Percentiles rank a stretch among this genome's conserved stretches.
phyloP scores from a whole-genome alignment of 2,888 invertebrate species.

The Lacanobia oleracea region DNA sequence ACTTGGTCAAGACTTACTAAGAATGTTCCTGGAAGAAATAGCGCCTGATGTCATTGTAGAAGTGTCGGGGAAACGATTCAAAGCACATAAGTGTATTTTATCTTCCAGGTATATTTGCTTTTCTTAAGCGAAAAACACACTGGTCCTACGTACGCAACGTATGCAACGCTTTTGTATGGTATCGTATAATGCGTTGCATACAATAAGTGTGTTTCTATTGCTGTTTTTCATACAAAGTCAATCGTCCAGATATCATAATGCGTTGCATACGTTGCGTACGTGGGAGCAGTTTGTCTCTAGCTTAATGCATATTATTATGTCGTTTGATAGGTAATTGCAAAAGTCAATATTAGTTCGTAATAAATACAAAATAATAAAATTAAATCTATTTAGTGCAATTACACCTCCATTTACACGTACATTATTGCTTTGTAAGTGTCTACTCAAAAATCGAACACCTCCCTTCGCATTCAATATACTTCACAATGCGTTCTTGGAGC shows the following conservation, averaged over 20 bases:
- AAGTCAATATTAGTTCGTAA: not conserved
- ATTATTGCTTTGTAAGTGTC: not conserved
- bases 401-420: not conserved
- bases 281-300: too few species aligned
- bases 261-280: too few species aligned
- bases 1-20: conserved; percentile 95
- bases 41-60: conserved; percentile 97
- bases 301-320: not conserved
- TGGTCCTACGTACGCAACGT: too few species aligned
- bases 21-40: conserved; percentile 98
- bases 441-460: not conserved
- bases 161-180: too few species aligned
- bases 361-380: not conserved
- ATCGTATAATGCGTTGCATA: too few species aligned
- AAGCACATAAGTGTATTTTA: conserved; percentile 97
- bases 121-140: too few species aligned
- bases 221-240: too few species aligned
- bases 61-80: conserved; percentile 95
- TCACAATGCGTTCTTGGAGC: not conserved
- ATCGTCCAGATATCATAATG: too few species aligned
- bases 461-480: not conserved
- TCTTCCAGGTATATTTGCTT: conserved; percentile 91
- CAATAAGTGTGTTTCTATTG: too few species aligned
- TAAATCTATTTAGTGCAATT: not conserved
- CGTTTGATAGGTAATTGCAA: not conserved